phyloP scores from a whole-genome alignment of 2,113 vertebrate genomes.

The Mobula hypostoma region DNA sequence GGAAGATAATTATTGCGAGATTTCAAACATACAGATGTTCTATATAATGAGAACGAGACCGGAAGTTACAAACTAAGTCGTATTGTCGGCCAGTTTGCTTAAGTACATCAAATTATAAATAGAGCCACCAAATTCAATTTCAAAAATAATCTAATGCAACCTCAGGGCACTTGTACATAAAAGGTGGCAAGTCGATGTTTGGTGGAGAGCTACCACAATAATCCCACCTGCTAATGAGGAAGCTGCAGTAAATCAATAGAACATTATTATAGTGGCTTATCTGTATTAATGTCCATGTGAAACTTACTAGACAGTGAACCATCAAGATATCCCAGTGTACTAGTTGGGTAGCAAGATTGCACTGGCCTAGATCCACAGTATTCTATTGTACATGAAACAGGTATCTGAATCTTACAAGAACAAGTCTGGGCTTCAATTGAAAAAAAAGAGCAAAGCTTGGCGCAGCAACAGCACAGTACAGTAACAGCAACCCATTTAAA shows the following conservation, averaged over 20 bases:
- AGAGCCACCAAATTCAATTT: neutral
- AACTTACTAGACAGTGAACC: neutral
- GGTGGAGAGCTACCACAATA: neutral
- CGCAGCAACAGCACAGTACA: constrained; percentile 10
- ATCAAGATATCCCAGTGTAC: neutral
- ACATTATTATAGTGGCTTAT: neutral
- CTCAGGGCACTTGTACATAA: constrained; percentile 6
- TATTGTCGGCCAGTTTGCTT: constrained; percentile 10
- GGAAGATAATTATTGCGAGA: neutral
- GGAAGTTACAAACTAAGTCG: neutral
- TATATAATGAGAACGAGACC: neutral
- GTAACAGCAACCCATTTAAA: constrained; percentile 20
- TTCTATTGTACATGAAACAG: constrained; percentile 13
- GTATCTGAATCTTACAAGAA: constrained; percentile 15
- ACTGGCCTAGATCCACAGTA: neutral
- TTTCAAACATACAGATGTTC: neutral
- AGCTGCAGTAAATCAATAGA: constrained; percentile 11
- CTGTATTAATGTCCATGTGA: neutral
- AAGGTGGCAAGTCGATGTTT: neutral
- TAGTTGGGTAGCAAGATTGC: neutral
- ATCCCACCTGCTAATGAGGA: neutral
- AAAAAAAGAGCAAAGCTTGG: constrained; percentile 23
- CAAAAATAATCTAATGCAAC: neutral
- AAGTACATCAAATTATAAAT: constrained; percentile 11
- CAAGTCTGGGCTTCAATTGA: neutral